Evolutionary conservation across 2,888 invertebrate species (phyloP).

Genomic region (Papilio gigon): DNA sequence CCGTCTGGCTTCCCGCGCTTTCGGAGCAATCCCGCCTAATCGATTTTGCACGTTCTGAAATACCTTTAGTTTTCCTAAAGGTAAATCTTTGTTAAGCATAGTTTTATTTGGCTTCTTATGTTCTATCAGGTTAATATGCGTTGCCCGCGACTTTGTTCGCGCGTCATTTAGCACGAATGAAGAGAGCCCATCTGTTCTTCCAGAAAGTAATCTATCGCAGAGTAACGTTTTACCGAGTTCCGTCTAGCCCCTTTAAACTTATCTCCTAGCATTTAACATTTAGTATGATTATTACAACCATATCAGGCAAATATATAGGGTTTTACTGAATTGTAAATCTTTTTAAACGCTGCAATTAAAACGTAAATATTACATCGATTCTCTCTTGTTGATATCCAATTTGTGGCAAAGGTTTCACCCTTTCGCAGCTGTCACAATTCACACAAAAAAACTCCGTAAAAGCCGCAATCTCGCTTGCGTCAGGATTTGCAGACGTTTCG

Average conservation of each 20-base stretch:
- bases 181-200: too few relatives aligned
- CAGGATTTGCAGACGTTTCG: not conserved
- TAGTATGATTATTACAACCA: too few relatives aligned
- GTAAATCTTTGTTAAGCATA: constrained; percentile 38
- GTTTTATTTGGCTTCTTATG: not conserved
- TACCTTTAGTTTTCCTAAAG: constrained; percentile 13
- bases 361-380: not conserved
- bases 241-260: too few relatives aligned
- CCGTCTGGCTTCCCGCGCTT: constrained; percentile 62
- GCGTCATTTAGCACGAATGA: too few relatives aligned
- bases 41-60: constrained; percentile 61
- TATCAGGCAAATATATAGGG: too few relatives aligned
- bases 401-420: not conserved
- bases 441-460: not conserved
- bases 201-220: too few relatives aligned
- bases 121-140: too few relatives aligned
- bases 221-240: too few relatives aligned
- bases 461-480: not conserved
- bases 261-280: too few relatives aligned
- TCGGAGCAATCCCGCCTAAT: constrained; percentile 60
- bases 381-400: not conserved
- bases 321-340: not conserved
- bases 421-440: not conserved
- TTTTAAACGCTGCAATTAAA: not conserved
- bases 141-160: too few relatives aligned